phyloP scores from a whole-genome alignment of 2,888 invertebrate species.

The Sarcophaga carnaria region DNA sequence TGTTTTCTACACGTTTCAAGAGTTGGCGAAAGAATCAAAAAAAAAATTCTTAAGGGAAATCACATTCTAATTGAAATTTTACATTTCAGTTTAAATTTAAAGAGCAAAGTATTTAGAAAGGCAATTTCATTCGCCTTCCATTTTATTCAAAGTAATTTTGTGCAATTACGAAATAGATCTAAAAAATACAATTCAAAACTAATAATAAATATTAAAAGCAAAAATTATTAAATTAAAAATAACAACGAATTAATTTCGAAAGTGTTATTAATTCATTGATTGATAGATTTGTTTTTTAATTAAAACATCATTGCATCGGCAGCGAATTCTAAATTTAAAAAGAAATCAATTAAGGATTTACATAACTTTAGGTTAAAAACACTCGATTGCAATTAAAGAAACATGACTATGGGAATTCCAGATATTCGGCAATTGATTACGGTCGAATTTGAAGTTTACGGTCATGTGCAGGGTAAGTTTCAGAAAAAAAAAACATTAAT shows the following conservation, averaged over 20 bases:
- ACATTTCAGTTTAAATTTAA: conserved; percentile 63
- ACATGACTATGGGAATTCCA: conserved; percentile 83
- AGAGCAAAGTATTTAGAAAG: conserved; percentile 62
- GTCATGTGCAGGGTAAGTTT: conserved; percentile 92
- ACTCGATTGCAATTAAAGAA: conserved; percentile 46
- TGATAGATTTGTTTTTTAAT: not conserved
- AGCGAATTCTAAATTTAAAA: not conserved
- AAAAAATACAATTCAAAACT: conserved; percentile 11
- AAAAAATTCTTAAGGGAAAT: conserved; percentile 64
- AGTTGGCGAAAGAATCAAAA: conserved; percentile 51
- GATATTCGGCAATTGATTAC: conserved; percentile 87
- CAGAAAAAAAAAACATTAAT: not conserved
- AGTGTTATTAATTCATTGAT: conserved; percentile 3
- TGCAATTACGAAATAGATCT: conserved; percentile 60
- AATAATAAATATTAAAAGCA: conserved; percentile 9
- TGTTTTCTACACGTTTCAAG: conserved; percentile 51
- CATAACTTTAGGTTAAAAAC: conserved; percentile 41
- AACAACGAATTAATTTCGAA: not conserved
- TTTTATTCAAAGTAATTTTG: conserved; percentile 28
- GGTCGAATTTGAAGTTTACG: conserved; percentile 94
- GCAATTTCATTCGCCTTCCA: conserved; percentile 24
- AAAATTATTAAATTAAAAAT: not conserved
- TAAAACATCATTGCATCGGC: not conserved
- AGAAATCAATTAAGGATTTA: conserved; percentile 29
- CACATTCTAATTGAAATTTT: conserved; percentile 54